Conservation (phyloP, 2,888 invertebrate species). For the Erannis defoliaria region DNA sequence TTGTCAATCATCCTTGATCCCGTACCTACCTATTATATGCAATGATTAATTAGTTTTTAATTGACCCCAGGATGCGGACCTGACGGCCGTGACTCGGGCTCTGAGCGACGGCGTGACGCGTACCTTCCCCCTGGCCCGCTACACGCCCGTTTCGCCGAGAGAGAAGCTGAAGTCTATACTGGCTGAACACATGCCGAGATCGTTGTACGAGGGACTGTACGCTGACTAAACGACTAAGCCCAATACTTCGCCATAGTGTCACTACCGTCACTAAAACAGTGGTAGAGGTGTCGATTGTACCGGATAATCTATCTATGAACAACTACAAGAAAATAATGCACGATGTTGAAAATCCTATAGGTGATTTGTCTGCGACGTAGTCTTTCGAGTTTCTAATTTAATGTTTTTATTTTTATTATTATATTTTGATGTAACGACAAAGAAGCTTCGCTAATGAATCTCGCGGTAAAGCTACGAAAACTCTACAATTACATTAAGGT, state of each 20-base stretch:
- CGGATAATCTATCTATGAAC: no score
- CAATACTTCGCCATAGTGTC: not conserved
- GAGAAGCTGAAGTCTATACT: conserved; percentile 93
- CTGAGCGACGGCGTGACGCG: conserved; percentile 92
- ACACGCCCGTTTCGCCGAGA: conserved; percentile 92
- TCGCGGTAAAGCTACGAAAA: not conserved
- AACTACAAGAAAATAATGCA: not conserved
- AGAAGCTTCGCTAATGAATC: conserved; percentile 5
- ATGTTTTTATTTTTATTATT: not conserved
- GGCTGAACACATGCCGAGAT: conserved; percentile 93
- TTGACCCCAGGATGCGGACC: conserved; percentile 89
- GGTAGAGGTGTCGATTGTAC: no score
- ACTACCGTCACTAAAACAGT: not conserved
- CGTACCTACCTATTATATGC: conserved; percentile 21
- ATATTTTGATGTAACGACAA: not conserved
- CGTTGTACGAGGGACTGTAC: conserved; percentile 93
- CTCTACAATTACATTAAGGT: conserved; percentile 1
- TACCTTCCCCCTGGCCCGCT: conserved; percentile 93
- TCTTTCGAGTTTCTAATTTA: not conserved
- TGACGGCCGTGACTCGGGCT: conserved; percentile 91
- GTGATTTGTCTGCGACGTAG: not conserved
- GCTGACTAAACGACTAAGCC: conserved; percentile 65
- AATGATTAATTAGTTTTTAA: conserved; percentile 46
- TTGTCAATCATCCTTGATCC: conserved; percentile 18
- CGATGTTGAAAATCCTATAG: not conserved